Conservation (phyloP, 2,888 invertebrate genomes). For the Encarsia formosa region DNA sequence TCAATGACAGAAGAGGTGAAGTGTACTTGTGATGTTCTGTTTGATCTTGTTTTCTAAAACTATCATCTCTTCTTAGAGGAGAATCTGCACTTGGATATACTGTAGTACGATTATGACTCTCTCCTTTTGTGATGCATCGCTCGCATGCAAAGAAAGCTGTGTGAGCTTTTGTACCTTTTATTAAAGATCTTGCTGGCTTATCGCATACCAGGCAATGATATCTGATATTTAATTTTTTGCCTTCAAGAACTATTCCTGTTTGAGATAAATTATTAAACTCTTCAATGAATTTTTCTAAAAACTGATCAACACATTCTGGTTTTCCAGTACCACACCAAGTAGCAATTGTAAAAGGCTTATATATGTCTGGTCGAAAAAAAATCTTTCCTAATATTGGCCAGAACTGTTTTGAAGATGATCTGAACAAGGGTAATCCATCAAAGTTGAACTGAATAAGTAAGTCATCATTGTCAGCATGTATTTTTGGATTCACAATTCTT, state of each 20-base stretch:
- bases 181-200: slow-evolving; percentile 16
- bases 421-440: not conserved
- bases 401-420: not conserved
- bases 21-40: not conserved
- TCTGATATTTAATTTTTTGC: not conserved
- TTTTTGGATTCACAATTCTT: not conserved
- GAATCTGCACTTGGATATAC: not conserved
- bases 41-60: not conserved
- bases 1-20: not conserved
- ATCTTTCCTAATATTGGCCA: not conserved
- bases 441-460: not conserved
- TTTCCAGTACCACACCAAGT: not conserved
- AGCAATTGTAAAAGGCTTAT: not conserved
- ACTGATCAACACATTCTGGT: not conserved
- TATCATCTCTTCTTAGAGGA: not conserved
- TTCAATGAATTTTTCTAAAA: not conserved
- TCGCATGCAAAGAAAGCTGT: not conserved
- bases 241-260: slow-evolving; percentile 10
- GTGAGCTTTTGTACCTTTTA: not conserved
- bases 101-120: not conserved
- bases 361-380: not conserved
- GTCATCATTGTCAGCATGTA: not conserved
- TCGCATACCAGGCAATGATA: slow-evolving; percentile 13
- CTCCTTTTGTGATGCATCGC: not conserved
- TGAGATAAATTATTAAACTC: not conserved